phyloP scores from a whole-genome alignment of 2,113 vertebrate genomes.

The Podarcis muralis region DNA sequence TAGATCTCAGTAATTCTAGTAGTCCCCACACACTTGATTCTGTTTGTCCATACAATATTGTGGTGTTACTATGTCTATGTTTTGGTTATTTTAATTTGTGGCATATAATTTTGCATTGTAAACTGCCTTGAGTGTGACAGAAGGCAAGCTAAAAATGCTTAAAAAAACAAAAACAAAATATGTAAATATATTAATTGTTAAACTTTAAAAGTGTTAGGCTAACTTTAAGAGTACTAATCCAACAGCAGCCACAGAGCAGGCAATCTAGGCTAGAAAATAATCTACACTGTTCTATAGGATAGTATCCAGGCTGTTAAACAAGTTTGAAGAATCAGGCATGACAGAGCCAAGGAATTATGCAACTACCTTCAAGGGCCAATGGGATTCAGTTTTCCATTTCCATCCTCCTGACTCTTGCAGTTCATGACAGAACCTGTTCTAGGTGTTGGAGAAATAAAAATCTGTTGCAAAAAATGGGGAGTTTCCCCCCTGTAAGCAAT shows the following conservation, averaged over 20 bases:
- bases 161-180: too few species aligned
- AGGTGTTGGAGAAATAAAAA: not conserved
- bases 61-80: too few species aligned
- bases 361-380: not conserved
- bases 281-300: not conserved
- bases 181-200: not conserved
- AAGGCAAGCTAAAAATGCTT: not conserved
- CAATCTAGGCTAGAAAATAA: not conserved
- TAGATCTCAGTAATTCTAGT: not conserved
- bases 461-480: not conserved
- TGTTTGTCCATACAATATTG: not conserved
- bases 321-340: slow-evolving; percentile 9
- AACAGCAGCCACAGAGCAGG: not conserved
- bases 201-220: not conserved
- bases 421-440: not conserved
- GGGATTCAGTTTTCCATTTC: not conserved
- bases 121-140: not conserved
- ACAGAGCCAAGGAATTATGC: not conserved
- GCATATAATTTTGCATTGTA: not conserved
- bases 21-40: not conserved
- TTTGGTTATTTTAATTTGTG: not conserved
- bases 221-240: not conserved
- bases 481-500: not conserved
- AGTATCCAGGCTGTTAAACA: not conserved
- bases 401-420: not conserved